Conservation (phyloP, 2,797 vertebrate species). For the Semaprochilodus insignis region DNA sequence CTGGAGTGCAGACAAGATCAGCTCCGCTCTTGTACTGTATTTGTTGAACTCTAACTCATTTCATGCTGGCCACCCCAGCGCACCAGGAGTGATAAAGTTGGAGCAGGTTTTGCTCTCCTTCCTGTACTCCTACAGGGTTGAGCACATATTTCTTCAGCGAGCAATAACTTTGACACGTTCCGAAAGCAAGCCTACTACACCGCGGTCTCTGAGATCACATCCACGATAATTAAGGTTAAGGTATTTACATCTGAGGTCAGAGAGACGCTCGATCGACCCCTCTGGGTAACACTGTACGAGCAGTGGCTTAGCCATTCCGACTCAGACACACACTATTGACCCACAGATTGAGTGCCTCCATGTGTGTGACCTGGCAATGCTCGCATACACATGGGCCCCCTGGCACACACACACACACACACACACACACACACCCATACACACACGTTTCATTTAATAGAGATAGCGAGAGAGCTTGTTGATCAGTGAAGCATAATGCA, state of each 20-base stretch:
- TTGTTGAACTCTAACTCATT: conserved; percentile 49
- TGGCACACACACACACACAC: conserved; percentile 16
- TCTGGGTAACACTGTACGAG: conserved; percentile 61
- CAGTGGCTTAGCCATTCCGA: conserved; percentile 62
- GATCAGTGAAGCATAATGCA: not conserved
- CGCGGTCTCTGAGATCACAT: conserved; percentile 36
- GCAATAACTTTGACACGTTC: conserved; percentile 43
- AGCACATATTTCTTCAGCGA: conserved; percentile 38
- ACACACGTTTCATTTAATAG: conserved; percentile 30
- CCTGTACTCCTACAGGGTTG: conserved; percentile 18
- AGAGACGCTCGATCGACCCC: conserved; percentile 68
- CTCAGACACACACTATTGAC: conserved; percentile 78
- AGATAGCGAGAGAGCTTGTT: conserved; percentile 13
- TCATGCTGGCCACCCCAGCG: conserved; percentile 29
- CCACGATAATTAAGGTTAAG: conserved; percentile 57
- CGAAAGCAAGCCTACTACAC: conserved; percentile 28
- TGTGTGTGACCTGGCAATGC: conserved; percentile 57
- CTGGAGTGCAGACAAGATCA: conserved; percentile 50
- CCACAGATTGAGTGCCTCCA: conserved; percentile 67
- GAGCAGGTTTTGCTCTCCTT: conserved; percentile 37
- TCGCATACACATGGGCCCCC: conserved; percentile 25
- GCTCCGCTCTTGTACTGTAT: conserved; percentile 43
- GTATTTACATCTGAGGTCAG: conserved; percentile 65
- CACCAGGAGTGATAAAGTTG: conserved; percentile 45
- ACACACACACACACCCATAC: conserved; percentile 23